These are phyloP conservation scores for Nipponia nippon DNA, from an alignment of 2,113 vertebrate species.

Conservation along the genomic window DNA sequence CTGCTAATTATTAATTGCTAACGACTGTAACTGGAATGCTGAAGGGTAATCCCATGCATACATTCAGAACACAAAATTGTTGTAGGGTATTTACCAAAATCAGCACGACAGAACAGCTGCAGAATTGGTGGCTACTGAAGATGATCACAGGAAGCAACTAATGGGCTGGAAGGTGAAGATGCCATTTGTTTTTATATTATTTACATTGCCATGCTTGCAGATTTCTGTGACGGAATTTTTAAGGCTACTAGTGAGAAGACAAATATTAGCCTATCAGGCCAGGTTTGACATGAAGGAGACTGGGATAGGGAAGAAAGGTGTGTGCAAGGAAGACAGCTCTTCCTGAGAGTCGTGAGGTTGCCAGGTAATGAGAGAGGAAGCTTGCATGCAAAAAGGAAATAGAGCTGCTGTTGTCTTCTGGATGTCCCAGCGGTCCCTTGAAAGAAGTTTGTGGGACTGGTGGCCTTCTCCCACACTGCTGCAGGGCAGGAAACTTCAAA, in stretches of 20 bases:
- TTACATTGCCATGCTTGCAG: not conserved
- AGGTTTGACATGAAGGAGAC: not conserved
- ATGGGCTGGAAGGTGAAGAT: not conserved
- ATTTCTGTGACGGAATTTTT: not conserved
- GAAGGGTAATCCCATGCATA: not conserved
- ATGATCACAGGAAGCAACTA: not conserved
- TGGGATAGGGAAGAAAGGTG: not conserved
- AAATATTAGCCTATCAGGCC: not conserved
- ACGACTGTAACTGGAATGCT: not conserved
- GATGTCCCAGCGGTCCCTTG: not conserved
- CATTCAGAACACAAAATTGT: not conserved
- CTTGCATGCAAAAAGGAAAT: not conserved
- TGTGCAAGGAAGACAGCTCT: not conserved
- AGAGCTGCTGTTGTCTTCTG: not conserved
- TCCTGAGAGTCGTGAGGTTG: not conserved
- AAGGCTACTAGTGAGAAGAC: not conserved
- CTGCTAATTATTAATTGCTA: not conserved
- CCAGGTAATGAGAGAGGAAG: not conserved
- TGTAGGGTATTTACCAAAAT: not conserved
- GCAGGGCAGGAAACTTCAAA: not conserved
- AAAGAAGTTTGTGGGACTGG: not conserved
- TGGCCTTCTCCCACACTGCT: not conserved
- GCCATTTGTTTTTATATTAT: not conserved
- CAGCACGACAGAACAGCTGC: not conserved
- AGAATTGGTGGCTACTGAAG: not conserved